These are phyloP conservation scores for Onychomys leucogaster DNA, from an alignment of 2,797 vertebrate genomes.

Conservation along the genomic window DNA sequence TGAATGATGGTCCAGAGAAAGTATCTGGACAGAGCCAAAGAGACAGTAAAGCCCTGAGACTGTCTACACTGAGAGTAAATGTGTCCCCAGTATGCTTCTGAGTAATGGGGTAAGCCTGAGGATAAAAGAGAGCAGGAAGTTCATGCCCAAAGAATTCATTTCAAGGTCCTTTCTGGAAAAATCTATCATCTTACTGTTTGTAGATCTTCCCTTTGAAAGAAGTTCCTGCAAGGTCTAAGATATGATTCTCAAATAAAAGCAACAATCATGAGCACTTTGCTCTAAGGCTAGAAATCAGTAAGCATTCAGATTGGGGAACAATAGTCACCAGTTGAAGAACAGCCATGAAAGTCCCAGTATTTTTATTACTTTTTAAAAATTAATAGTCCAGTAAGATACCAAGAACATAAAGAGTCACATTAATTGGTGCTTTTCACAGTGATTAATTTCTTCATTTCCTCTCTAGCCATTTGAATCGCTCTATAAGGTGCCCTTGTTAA, in stretches of 20 bases:
- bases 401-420: constrained; percentile 68
- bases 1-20: constrained; percentile 14
- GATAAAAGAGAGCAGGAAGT: background rate
- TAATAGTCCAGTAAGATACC: constrained; percentile 77
- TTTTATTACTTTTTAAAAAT: constrained; percentile 83
- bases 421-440: constrained; percentile 78
- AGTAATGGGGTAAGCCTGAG: background rate
- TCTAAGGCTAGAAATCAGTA: constrained; percentile 74
- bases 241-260: constrained; percentile 38
- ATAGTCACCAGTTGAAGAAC: constrained; percentile 75
- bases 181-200: background rate
- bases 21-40: background rate
- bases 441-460: constrained; percentile 71
- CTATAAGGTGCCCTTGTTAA: constrained; percentile 44
- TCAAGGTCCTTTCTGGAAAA: background rate
- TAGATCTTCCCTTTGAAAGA: constrained; percentile 47
- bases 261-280: constrained; percentile 64
- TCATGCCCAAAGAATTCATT: background rate
- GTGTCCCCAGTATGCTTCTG: background rate
- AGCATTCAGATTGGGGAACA: constrained; percentile 74
- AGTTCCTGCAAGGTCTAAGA: constrained; percentile 11
- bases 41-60: background rate
- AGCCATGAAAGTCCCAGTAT: constrained; percentile 62
- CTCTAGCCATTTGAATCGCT: constrained; percentile 67
- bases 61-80: background rate